Evolutionary conservation across 2,888 invertebrate species (phyloP), one percentile per base, ranked within the genome.

Genomic region (Sthenelais limicola): DNA sequence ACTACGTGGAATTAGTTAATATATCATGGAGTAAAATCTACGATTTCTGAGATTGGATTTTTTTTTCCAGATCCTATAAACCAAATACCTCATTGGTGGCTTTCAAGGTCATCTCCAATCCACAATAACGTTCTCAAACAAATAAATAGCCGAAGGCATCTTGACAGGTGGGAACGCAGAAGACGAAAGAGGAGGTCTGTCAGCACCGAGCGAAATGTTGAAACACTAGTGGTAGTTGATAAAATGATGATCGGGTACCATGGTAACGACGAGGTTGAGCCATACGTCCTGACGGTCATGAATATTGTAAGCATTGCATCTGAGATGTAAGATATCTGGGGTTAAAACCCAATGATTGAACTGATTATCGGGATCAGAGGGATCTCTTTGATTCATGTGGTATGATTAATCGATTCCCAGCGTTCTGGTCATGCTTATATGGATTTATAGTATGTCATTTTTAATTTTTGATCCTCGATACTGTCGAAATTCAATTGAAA

Each of bases 261-360:
- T 73, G 81, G 83, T 81, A 77, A 77, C 30, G 91, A 92, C 79
- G 93, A 93, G 83, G 91, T 94, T 79, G 93, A 94, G 86, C 93
- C 93, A 4, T 96, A 96, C 88, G 91, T 96, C 35, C 90, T 96
- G 67, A 95, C 95, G 71, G 93, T 96, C 78, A 95, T 96, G 95
- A 96, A 96, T 87, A 94, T 95, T 93, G 96, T 90, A 83, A 92
- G 89, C 84, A 28, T 28, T 51, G 30, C 67, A 48, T 47, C 48
- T 43, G 43, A 43, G 43, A 18, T 43, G 18, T 43, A 9, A 43
- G 12, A 24, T 18, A 51, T 4, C 21, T 51, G 21, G 21, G 51
- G 21, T 43, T 43, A 12, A 43, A 18, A 43, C 47, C 12, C 47
- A 15, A 18, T 18, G 18, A 15, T 12, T 43, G 12, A 43, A 12